Conservation (phyloP, 1,140 invertebrate genomes). For the Drosophila suzukii region DNA sequence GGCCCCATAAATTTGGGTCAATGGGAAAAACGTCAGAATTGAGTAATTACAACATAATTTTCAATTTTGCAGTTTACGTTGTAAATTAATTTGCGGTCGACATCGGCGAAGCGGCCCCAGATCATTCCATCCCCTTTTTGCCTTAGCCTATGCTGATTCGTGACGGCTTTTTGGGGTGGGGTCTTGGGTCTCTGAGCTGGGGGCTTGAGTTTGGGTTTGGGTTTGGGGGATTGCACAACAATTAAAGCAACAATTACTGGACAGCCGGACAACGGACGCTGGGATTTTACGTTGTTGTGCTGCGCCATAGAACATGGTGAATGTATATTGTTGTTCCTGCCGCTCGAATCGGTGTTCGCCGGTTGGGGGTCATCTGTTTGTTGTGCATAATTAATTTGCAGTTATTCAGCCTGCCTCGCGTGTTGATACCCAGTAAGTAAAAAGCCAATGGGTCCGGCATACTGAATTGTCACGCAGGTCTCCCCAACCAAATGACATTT, state of each 20-base stretch:
- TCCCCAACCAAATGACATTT: too few relatives aligned
- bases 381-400: slow-evolving; percentile 82
- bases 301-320: slow-evolving; percentile 7
- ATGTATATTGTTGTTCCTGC: slow-evolving; percentile 26
- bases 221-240: slow-evolving; percentile 51
- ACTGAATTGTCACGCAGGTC: not conserved
- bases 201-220: not conserved
- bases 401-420: slow-evolving; percentile 53
- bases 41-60: slow-evolving; percentile 83
- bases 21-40: slow-evolving; percentile 83
- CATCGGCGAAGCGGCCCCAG: slow-evolving; percentile 60
- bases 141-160: slow-evolving; percentile 22
- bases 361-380: slow-evolving; percentile 56
- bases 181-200: slow-evolving; percentile 12
- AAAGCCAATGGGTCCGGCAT: not conserved
- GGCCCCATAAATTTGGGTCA: slow-evolving; percentile 81
- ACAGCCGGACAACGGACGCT: slow-evolving; percentile 52
- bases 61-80: slow-evolving; percentile 83
- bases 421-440: slow-evolving; percentile 33
- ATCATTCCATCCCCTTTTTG: slow-evolving; percentile 20
- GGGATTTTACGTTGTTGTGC: slow-evolving; percentile 31
- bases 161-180: slow-evolving; percentile 36
- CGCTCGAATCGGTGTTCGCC: slow-evolving; percentile 12
- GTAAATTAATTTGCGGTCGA: slow-evolving; percentile 83
- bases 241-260: slow-evolving; percentile 80